Evolutionary conservation across 2,797 vertebrate species (phyloP).

Genomic region (Phrynocephalus vlangalii): DNA sequence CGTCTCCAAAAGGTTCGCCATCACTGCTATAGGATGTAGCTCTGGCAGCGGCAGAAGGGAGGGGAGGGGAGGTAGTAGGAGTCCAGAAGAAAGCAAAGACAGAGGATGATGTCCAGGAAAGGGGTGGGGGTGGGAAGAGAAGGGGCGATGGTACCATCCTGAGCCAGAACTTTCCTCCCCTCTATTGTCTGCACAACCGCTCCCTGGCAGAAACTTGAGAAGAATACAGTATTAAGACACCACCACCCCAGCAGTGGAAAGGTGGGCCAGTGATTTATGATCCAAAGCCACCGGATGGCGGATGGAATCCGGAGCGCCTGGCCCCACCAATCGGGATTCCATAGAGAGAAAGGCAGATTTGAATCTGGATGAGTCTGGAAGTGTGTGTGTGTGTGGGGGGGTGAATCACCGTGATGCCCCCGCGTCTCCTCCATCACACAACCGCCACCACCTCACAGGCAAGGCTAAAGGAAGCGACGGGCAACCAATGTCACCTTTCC

Average conservation of each 20-base stretch:
- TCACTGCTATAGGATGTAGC: no score
- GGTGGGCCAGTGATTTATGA: background rate
- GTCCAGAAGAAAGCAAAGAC: no score
- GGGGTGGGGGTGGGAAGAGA: background rate
- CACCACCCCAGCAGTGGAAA: no score
- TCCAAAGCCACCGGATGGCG: background rate
- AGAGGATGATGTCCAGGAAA: background rate
- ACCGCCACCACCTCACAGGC: background rate
- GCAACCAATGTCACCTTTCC: conserved; percentile 34
- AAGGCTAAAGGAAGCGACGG: background rate
- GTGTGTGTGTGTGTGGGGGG: background rate
- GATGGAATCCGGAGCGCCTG: background rate
- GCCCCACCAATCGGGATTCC: background rate
- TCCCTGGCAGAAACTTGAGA: conserved; percentile 52
- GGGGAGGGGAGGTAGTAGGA: no score
- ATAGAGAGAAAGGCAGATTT: background rate
- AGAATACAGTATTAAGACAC: conserved; percentile 48
- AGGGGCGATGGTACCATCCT: background rate
- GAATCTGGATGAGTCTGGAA: no score
- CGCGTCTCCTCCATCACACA: background rate
- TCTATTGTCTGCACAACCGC: conserved; percentile 24
- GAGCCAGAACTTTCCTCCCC: conserved; percentile 61
- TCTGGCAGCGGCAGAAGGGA: background rate
- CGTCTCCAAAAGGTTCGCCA: no score
- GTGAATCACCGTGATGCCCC: background rate